Evolutionary conservation across 2,888 invertebrate genomes (phyloP), one percentile per base, ranked within the genome.

Genomic region (Vannuccia rotundouncinata): DNA sequence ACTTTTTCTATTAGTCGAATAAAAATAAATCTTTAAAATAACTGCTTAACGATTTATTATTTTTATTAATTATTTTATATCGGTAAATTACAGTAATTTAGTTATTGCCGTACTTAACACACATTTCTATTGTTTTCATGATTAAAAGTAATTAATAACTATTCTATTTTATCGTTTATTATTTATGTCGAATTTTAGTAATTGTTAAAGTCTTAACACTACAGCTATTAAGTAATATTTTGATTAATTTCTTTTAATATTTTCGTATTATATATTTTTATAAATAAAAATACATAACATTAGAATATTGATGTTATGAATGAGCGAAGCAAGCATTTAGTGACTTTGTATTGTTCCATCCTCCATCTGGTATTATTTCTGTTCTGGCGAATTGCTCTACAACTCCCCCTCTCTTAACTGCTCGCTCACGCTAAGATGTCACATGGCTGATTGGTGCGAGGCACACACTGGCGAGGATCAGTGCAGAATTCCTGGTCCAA

Each of bases 371-470:
- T 66, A 22, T 66, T 66, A 27, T 66, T 66, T 66, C 25, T 66
- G 66, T 66, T 27, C 66, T 66, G 66, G 66, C 25, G 66, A 22
- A 66, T 66, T 66, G 22, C 66, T 22, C 22, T 22, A n/a, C 66
- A 17, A 13, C 17, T 22, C 66, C 66, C 66, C 22, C 66, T 27
- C 25, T 66, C 66, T 66, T 66, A 66, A 66, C 66, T 66, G 66
- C 66, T 66, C 66, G 66, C 66, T 66, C 66, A 22, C 66, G 66
- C 66, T 66, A 66, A 66, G 66, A 66, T 66, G 66, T 66, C 66
- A n/a, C n/a, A 66, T 66, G 66, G 22, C 66, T 66, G 66, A 66
- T 13, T 66, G 66, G 66, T 66, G 5, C 66, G 66, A 22, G 66
- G 66, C 25, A 22, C 66, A 10, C 10, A 5, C 66, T 22, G 22